Evolutionary conservation across 2,797 vertebrate genomes (phyloP).

Genomic region (Onychomys arenicola): DNA sequence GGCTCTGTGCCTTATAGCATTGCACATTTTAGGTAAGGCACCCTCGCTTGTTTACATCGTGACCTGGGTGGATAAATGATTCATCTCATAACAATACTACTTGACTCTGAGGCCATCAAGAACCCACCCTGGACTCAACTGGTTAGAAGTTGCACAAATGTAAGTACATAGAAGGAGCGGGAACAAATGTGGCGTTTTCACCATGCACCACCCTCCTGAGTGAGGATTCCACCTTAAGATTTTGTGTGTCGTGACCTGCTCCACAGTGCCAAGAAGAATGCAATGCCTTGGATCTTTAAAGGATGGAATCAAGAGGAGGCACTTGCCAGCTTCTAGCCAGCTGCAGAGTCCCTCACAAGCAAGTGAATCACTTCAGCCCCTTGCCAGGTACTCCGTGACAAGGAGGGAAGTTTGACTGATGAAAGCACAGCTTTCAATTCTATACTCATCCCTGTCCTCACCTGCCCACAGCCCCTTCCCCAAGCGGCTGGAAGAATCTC

Average conservation of each 20-base stretch:
- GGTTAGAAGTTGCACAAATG: not conserved
- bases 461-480: not conserved
- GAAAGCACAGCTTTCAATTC: not conserved
- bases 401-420: not conserved
- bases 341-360: not conserved
- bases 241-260: not conserved
- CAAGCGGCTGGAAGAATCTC: not conserved
- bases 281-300: not conserved
- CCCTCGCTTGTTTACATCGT: rapidly evolving
- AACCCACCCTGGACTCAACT: not conserved
- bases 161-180: not conserved
- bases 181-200: not conserved
- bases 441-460: not conserved
- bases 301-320: not conserved
- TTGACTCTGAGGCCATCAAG: not conserved
- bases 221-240: not conserved
- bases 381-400: not conserved
- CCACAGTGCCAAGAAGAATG: not conserved
- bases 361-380: not conserved
- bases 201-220: not conserved
- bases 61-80: not conserved
- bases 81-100: not conserved
- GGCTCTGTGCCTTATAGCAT: not conserved
- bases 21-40: not conserved
- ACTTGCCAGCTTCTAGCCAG: not conserved